phyloP scores from a whole-genome alignment of 2,888 invertebrate genomes.

The Cremastinae sp. region DNA sequence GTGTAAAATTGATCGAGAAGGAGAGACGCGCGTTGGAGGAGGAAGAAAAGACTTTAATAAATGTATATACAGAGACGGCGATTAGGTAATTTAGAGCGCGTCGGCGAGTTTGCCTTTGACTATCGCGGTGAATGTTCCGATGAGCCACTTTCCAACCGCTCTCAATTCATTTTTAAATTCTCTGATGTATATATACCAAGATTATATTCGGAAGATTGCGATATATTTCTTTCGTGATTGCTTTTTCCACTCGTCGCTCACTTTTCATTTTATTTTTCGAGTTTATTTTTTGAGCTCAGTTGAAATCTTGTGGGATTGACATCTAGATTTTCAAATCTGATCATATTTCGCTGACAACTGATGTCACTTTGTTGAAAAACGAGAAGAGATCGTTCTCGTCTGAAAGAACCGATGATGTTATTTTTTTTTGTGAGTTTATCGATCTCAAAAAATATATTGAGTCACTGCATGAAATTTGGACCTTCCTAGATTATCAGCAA shows the following conservation, averaged over 20 bases:
- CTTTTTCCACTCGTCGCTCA: no score
- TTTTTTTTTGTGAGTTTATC: no score
- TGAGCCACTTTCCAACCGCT: neutral
- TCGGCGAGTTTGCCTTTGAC: neutral
- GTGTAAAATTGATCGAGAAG: slow-evolving; percentile 10
- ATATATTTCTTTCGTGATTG: no score
- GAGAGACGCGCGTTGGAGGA: slow-evolving; percentile 21
- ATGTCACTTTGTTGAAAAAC: no score
- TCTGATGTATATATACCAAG: neutral
- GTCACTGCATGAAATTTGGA: neutral
- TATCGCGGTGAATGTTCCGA: neutral
- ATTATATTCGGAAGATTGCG: no score
- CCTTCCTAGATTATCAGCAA: neutral
- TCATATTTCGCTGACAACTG: no score
- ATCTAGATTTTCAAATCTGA: no score
- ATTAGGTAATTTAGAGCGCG: slow-evolving; percentile 38
- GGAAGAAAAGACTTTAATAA: slow-evolving; percentile 3
- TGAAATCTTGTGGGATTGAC: no score
- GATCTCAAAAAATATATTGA: neutral
- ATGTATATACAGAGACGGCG: slow-evolving; percentile 18
- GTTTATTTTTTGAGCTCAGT: no score
- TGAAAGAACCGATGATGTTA: no score
- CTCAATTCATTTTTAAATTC: slow-evolving; percentile 5
- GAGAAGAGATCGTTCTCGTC: no score
- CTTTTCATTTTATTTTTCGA: no score